A percentile compares a stretch with the other conserved stretches of the same genome.
phyloP scores from a whole-genome alignment of 2,113 vertebrate species.

The Eidolon helvum region DNA sequence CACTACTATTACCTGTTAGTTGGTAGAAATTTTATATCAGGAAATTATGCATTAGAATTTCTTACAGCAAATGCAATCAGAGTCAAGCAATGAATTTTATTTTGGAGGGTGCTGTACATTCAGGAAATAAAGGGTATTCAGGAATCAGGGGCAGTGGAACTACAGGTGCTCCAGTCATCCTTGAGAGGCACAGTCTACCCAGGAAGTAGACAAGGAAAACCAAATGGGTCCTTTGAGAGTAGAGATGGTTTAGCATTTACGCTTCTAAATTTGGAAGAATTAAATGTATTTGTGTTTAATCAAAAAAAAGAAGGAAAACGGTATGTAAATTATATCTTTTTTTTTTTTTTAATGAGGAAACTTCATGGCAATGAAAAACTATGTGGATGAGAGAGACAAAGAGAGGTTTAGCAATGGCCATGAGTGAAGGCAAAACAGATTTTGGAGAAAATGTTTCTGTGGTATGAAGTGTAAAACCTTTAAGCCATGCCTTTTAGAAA shows the following conservation, averaged over 20 bases:
- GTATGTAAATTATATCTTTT: background rate
- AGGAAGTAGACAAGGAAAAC: background rate
- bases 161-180: background rate
- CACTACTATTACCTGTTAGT: background rate
- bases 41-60: slow-evolving; percentile 20
- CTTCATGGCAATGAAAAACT: background rate
- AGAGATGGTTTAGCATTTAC: background rate
- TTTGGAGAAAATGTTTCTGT: background rate
- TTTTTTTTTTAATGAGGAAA: background rate
- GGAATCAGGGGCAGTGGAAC: background rate
- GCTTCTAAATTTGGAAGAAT: slow-evolving; percentile 2
- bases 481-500: background rate
- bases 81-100: background rate
- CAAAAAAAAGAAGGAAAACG: slow-evolving; percentile 3
- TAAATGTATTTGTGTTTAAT: background rate
- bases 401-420: background rate
- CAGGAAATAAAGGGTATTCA: background rate
- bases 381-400: background rate
- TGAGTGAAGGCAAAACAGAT: background rate
- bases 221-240: background rate
- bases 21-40: background rate
- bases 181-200: background rate
- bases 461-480: background rate
- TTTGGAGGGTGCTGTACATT: background rate
- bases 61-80: background rate